A percentile compares a stretch with the other conserved stretches of the same genome.
Evolutionary conservation across 1,140 invertebrate species (phyloP).

Genomic region (Drosophila kikkawai): DNA sequence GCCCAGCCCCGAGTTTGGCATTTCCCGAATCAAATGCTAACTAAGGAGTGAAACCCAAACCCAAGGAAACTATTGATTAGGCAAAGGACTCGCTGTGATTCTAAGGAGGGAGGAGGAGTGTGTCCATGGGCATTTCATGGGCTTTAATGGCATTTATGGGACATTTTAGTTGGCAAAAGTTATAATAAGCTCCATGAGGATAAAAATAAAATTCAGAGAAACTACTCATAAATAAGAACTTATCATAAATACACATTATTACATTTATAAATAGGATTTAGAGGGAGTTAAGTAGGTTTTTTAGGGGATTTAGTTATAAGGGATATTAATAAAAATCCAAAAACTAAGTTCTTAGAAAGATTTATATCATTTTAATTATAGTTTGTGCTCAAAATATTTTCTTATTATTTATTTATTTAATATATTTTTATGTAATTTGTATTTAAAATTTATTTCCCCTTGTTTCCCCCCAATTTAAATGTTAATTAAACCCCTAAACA

Average conservation of each 20-base stretch:
- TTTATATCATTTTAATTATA: not conserved
- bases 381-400: too few relatives aligned
- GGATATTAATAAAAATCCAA: not conserved
- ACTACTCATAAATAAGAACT: conserved; percentile 8
- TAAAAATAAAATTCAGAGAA: not conserved
- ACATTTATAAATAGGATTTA: not conserved
- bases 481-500: conserved; percentile 3
- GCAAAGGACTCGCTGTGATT: conserved; percentile 24
- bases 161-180: conserved; percentile 12
- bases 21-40: conserved; percentile 25
- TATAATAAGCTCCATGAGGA: conserved; percentile 9
- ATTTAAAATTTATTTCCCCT: not conserved
- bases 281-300: not conserved
- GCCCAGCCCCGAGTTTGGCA: conserved; percentile 21
- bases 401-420: not conserved
- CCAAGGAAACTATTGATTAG: conserved; percentile 48
- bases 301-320: not conserved
- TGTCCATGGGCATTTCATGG: conserved; percentile 2
- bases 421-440: too few relatives aligned
- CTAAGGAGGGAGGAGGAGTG: not conserved
- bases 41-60: conserved; percentile 13
- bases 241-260: conserved; percentile 8
- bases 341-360: not conserved
- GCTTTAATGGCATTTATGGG: conserved; percentile 8
- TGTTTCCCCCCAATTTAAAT: not conserved